phyloP scores from a whole-genome alignment of 2,797 vertebrate species.

The Ptychobarbus kaznakovi region DNA sequence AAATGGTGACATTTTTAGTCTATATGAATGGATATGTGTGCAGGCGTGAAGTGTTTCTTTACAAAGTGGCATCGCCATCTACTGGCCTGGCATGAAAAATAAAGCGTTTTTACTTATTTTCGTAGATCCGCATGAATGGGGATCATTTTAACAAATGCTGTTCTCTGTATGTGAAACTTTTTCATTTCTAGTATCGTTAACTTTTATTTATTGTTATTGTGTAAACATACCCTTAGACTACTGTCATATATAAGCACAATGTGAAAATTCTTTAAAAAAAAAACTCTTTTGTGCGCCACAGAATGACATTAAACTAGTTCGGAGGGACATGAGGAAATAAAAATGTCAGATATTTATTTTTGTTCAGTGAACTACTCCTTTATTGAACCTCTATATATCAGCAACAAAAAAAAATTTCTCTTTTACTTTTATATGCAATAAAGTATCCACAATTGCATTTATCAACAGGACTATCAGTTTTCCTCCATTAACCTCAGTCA shows the following conservation, averaged over 20 bases:
- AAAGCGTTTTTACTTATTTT: neutral
- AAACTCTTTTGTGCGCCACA: neutral
- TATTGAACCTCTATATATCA: neutral
- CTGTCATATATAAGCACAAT: neutral
- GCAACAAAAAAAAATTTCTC: neutral
- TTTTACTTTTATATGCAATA: slow-evolving; percentile 14
- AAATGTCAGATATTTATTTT: neutral
- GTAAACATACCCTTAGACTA: neutral
- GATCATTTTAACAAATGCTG: neutral
- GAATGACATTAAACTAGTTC: neutral
- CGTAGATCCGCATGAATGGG: too few relatives aligned
- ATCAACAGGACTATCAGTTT: neutral
- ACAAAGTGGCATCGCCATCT: neutral
- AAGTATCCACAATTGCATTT: neutral
- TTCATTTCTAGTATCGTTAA: neutral
- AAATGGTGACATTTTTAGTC: neutral
- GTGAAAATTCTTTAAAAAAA: neutral
- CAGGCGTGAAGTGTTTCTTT: neutral
- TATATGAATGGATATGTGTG: neutral
- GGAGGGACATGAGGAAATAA: neutral
- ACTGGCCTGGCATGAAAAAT: neutral
- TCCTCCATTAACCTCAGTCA: neutral
- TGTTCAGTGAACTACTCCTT: neutral
- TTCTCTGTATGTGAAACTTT: neutral
- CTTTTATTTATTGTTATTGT: too few relatives aligned